Evolutionary conservation across 1,140 invertebrate genomes (phyloP).

Genomic region (Amphibalanus amphitrite): DNA sequence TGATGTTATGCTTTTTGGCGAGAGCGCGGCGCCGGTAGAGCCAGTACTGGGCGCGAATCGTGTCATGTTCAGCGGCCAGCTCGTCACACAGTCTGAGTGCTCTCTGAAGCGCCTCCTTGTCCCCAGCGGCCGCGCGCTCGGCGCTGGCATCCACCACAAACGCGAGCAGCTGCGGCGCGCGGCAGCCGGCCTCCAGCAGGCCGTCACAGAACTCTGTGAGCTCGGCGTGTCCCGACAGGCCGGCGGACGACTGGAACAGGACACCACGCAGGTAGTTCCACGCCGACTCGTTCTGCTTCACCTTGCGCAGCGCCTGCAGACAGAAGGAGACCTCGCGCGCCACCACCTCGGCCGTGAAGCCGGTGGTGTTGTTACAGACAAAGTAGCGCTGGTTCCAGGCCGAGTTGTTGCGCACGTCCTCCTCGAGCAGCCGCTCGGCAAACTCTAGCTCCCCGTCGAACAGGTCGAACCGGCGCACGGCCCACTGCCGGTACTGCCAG

Average conservation of each 20-base stretch:
- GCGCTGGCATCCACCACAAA: neutral
- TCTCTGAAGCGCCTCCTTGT: neutral
- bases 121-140: neutral
- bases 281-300: slow-evolving; percentile 86
- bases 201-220: neutral
- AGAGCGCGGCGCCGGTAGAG: neutral
- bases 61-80: neutral
- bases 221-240: neutral
- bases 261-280: slow-evolving; percentile 72
- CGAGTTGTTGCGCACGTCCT: slow-evolving; percentile 94
- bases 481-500: slow-evolving; percentile 97
- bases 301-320: slow-evolving; percentile 56
- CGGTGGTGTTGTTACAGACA: slow-evolving; percentile 48
- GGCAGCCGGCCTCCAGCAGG: neutral
- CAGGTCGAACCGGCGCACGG: slow-evolving; percentile 57
- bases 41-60: neutral
- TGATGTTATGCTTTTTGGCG: neutral
- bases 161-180: neutral
- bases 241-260: neutral
- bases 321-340: slow-evolving; percentile 55
- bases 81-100: neutral
- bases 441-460: slow-evolving; percentile 74
- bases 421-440: slow-evolving; percentile 52
- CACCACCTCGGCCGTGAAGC: slow-evolving; percentile 55
- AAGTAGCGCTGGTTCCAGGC: slow-evolving; percentile 99